phyloP scores from a whole-genome alignment of 2,888 invertebrate genomes.

The Catotricha subobsoleta region DNA sequence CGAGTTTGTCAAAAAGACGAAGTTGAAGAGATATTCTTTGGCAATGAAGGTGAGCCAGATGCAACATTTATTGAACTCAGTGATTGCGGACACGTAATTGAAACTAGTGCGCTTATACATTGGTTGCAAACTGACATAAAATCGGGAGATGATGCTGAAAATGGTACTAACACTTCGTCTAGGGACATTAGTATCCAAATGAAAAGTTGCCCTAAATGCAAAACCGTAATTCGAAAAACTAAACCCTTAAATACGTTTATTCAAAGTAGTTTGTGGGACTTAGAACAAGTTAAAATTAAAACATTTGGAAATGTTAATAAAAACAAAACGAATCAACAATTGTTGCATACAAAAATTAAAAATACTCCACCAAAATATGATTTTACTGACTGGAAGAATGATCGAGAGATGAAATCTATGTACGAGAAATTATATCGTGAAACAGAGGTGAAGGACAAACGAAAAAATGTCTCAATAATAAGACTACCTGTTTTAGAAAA shows the following conservation, averaged over 20 bases:
- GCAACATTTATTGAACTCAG: constrained; percentile 3
- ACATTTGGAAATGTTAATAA: background rate
- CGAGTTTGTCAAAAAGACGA: constrained; percentile 5
- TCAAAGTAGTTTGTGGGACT: constrained; percentile 3
- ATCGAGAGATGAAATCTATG: background rate
- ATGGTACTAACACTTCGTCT: background rate
- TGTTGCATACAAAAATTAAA: background rate
- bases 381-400: no score
- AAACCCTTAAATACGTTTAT: constrained; percentile 3
- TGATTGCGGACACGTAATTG: constrained; percentile 5
- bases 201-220: constrained; percentile 5
- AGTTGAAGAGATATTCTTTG: constrained; percentile 5
- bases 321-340: background rate
- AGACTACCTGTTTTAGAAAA: no score
- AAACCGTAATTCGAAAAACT: constrained; percentile 4
- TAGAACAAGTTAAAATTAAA: background rate
- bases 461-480: no score
- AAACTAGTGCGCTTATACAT: background rate
- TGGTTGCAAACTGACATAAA: constrained; percentile 3
- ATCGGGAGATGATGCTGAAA: background rate
- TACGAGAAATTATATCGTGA: background rate
- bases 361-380: no score
- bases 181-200: constrained; percentile 3
- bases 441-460: background rate
- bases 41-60: constrained; percentile 1